A percentile compares a stretch with the other conserved stretches of the same genome.
Conservation (phyloP, 2,888 invertebrate genomes). For the Tubulanus polymorphus region DNA sequence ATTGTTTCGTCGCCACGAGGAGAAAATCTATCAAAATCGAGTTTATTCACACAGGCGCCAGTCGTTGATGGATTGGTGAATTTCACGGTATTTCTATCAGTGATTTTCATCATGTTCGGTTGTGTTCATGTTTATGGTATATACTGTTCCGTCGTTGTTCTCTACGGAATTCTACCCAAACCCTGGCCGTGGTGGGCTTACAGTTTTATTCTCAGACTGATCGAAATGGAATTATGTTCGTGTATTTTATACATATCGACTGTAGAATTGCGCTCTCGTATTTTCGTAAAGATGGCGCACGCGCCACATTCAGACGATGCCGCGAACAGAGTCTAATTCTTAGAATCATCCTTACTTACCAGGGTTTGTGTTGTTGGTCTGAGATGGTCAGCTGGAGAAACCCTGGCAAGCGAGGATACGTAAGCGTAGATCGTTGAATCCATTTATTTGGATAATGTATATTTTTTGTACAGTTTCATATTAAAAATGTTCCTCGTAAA, state of each 20-base stretch:
- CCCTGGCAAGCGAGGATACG: too few relatives aligned
- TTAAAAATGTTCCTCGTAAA: too few relatives aligned
- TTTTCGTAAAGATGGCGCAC: too few relatives aligned
- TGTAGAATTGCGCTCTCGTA: conserved; percentile 53
- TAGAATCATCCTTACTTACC: too few relatives aligned
- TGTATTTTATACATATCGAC: conserved; percentile 81
- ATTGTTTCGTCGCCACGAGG: background rate
- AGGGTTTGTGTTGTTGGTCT: too few relatives aligned
- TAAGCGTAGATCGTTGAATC: too few relatives aligned
- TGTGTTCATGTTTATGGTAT: conserved; percentile 80
- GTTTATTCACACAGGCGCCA: background rate
- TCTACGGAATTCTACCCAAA: conserved; percentile 50
- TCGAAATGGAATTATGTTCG: conserved; percentile 83
- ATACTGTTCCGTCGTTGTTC: conserved; percentile 60
- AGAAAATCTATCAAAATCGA: background rate
- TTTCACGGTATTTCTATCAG: background rate
- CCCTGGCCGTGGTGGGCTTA: conserved; percentile 89
- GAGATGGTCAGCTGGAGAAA: too few relatives aligned
- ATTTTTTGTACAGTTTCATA: too few relatives aligned
- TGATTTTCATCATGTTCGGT: conserved; percentile 80
- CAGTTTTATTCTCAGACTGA: conserved; percentile 76
- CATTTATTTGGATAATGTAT: too few relatives aligned
- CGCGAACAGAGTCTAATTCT: too few relatives aligned
- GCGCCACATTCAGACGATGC: too few relatives aligned
- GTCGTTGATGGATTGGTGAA: background rate